Base-by-base conservation (phyloP, 1,140 invertebrate genomes). In the Seison nebaliae region DNA sequence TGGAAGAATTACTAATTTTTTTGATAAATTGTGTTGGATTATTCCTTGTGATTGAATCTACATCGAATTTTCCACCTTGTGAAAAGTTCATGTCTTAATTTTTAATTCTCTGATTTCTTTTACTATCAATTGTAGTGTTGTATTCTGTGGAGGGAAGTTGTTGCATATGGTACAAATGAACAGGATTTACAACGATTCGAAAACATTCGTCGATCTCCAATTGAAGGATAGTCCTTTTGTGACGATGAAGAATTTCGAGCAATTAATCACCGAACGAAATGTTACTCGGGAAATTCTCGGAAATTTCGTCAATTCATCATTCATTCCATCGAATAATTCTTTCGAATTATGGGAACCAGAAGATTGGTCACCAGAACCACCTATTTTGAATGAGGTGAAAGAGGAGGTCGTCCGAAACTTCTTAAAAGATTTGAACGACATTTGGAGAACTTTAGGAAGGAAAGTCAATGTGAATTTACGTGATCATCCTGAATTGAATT, bases 191-290 rank as follows among this genome's bases (percentile, higher is more conserved):
- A 19, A 33, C 7, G 38, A 41, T 19, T 41, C 38, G 12, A 41
- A 41, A 14, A 34, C 31, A 9, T 35, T 41, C 21, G 38, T 41
- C 4, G 38, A 41, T 18, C 26, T 41, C 31, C 31, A 23, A 21
- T 20, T 15, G 5, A 17, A 15, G 18, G 18, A 14, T 18, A 28
- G 28, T 29, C 8, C 22, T 17, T 8, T 2, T 3, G 8, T 17
- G 11, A 11, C 35, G 8, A 18, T 35, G 17, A 23, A 41, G 12
- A 30, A 20, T 12, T 41, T 35, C 23, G 16, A 7, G 1, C 18
- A 34, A 23, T 16, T 38, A 6, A 11, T 22, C n/a, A 18, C 21
- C 12, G 22, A 16, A 23, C 9, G 21, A 23, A 35, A 35, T 20
- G 26, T 9, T 19, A 28, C 16, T 11, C 17, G 28, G 15, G 23